phyloP scores from a whole-genome alignment of 2,888 invertebrate species.

The Amblyjoppa proteus region DNA sequence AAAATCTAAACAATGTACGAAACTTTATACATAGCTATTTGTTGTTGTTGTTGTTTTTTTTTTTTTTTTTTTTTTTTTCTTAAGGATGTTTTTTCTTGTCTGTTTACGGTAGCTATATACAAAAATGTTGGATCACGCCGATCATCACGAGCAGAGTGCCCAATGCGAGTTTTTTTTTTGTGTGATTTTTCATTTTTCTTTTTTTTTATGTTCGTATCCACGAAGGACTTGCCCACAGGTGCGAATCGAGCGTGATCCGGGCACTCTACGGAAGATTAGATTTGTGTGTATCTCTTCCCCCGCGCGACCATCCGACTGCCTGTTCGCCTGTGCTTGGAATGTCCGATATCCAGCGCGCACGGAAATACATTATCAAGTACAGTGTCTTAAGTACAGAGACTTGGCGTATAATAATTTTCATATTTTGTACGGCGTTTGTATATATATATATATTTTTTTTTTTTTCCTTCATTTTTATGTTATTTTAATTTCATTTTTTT shows the following conservation, averaged over 20 bases:
- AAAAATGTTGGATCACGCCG: slow-evolving; percentile 75
- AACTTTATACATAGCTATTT: slow-evolving; percentile 82
- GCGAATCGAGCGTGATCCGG: slow-evolving; percentile 67
- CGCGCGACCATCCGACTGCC: slow-evolving; percentile 67
- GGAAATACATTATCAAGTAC: slow-evolving; percentile 56
- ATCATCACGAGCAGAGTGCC: slow-evolving; percentile 33
- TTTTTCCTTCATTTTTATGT: background rate
- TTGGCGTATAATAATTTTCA: slow-evolving; percentile 9
- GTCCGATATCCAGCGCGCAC: slow-evolving; percentile 61
- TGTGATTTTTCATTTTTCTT: background rate
- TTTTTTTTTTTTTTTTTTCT: slow-evolving; percentile 41
- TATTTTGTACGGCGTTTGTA: slow-evolving; percentile 54
- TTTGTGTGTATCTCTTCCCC: slow-evolving; percentile 74
- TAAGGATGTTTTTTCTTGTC: slow-evolving; percentile 57
- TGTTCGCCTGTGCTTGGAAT: slow-evolving; percentile 60
- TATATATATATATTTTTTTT: slow-evolving; percentile 28
- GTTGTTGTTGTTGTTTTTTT: slow-evolving; percentile 44
- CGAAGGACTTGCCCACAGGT: slow-evolving; percentile 15
- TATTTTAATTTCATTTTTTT: background rate
- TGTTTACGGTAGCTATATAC: slow-evolving; percentile 77
- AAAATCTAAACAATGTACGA: slow-evolving; percentile 83
- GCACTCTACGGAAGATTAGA: slow-evolving; percentile 79
- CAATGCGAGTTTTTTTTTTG: slow-evolving; percentile 10
- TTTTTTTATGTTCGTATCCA: slow-evolving; percentile 44
- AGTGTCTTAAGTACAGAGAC: slow-evolving; percentile 59